phyloP scores from a whole-genome alignment of 2,888 invertebrate genomes.

The Taenaris catops region DNA sequence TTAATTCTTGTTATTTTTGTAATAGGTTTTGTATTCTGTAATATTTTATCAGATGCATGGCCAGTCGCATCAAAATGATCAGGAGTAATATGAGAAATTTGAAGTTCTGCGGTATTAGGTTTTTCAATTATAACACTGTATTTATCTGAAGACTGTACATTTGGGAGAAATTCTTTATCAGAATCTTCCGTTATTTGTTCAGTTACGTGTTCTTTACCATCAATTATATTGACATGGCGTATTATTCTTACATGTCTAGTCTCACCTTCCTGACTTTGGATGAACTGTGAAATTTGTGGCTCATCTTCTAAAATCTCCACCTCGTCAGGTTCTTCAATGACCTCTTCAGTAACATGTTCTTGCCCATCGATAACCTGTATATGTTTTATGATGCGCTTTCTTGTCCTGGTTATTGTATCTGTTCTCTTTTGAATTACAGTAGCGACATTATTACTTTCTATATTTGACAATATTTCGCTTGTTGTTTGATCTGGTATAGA shows the following conservation, averaged over 20 bases:
- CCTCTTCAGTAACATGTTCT: constrained; percentile 90
- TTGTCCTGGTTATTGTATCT: constrained; percentile 83
- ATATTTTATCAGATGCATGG: too few relatives aligned
- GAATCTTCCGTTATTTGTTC: constrained; percentile 84
- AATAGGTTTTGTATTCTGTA: neutral
- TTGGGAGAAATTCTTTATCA: constrained; percentile 72
- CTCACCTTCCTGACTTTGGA: constrained; percentile 42
- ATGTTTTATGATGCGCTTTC: constrained; percentile 59
- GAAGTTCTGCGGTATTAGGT: too few relatives aligned
- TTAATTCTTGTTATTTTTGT: constrained; percentile 48
- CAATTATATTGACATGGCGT: constrained; percentile 84
- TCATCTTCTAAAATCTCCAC: constrained; percentile 84
- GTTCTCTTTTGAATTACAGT: constrained; percentile 90
- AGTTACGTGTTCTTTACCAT: constrained; percentile 83
- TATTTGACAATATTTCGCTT: constrained; percentile 41
- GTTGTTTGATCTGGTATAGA: constrained; percentile 25
- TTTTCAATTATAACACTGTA: too few relatives aligned
- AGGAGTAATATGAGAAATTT: too few relatives aligned
- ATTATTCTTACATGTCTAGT: constrained; percentile 79
- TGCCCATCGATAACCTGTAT: constrained; percentile 88
- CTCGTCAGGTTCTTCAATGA: constrained; percentile 91
- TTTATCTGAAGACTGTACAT: constrained; percentile 75
- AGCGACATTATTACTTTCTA: too few relatives aligned
- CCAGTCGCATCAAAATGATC: too few relatives aligned
- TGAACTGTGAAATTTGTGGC: constrained; percentile 5